These are phyloP conservation scores for Crypturellus tataupa DNA, from an alignment of 2,797 vertebrate species.

Conservation along the genomic window DNA sequence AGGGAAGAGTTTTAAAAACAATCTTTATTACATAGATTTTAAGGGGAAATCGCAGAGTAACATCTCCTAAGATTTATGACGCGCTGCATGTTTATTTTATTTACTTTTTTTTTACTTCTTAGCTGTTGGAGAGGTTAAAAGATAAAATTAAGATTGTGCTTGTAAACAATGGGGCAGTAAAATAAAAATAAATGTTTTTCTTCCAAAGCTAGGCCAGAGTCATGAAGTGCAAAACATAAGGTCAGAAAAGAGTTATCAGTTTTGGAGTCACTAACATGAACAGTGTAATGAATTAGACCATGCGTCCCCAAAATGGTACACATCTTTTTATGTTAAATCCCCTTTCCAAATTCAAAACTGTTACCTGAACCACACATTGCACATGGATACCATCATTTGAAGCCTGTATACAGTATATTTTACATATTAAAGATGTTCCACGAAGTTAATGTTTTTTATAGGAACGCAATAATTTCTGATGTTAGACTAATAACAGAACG, in stretches of 20 bases:
- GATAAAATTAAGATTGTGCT: constrained; percentile 82
- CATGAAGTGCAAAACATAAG: constrained; percentile 73
- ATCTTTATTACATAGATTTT: constrained; percentile 90
- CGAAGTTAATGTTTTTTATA: neutral
- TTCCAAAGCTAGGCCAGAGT: constrained; percentile 79
- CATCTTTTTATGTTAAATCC: constrained; percentile 74
- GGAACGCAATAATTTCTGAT: constrained; percentile 8
- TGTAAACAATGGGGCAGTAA: constrained; percentile 80
- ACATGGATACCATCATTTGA: constrained; percentile 41
- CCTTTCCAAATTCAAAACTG: constrained; percentile 73
- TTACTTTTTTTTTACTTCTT: constrained; percentile 90
- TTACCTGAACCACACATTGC: constrained; percentile 76
- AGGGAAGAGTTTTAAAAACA: constrained; percentile 91
- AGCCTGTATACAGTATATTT: neutral
- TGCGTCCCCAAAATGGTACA: constrained; percentile 72
- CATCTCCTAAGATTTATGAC: constrained; percentile 89
- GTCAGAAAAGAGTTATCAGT: constrained; percentile 77
- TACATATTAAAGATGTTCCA: neutral
- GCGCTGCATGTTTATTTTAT: constrained; percentile 87
- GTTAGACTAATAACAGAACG: constrained; percentile 41
- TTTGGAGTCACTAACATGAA: constrained; percentile 80
- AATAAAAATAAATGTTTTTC: constrained; percentile 82
- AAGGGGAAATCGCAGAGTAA: constrained; percentile 83
- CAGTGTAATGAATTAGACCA: constrained; percentile 80
- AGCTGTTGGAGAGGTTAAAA: constrained; percentile 82